A percentile compares a stretch with the other conserved stretches of the same genome.
Conservation (phyloP, 2,888 invertebrate genomes). For the Erebia epiphron region DNA sequence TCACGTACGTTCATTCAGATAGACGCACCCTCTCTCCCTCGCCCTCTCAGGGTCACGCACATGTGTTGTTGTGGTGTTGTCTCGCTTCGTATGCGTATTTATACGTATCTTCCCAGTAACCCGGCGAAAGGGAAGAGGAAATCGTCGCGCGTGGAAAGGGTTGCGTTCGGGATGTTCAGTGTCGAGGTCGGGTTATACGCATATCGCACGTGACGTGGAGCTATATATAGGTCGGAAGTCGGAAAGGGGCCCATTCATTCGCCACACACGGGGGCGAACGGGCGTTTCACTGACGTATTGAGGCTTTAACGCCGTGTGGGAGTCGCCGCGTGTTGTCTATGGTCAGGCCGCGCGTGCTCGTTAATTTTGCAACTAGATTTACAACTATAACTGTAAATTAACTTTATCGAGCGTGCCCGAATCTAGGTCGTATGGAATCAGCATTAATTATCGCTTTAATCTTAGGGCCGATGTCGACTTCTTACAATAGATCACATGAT, state of each 20-base stretch:
- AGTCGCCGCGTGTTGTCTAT: slow-evolving; percentile 72
- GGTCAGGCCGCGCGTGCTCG: slow-evolving; percentile 74
- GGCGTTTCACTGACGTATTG: slow-evolving; percentile 48
- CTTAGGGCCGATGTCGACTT: slow-evolving; percentile 77
- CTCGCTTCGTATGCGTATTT: slow-evolving; percentile 64
- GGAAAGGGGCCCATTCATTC: slow-evolving; percentile 60
- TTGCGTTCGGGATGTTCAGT: slow-evolving; percentile 37
- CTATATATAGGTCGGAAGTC: slow-evolving; percentile 47
- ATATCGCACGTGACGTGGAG: slow-evolving; percentile 58
- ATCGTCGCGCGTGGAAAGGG: slow-evolving; percentile 40
- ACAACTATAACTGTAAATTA: slow-evolving; percentile 82
- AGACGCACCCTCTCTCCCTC: slow-evolving; percentile 62
- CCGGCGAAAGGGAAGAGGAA: slow-evolving; percentile 48
- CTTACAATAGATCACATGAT: slow-evolving; percentile 82
- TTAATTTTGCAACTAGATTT: slow-evolving; percentile 81
- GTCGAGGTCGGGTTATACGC: slow-evolving; percentile 55
- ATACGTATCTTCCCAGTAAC: slow-evolving; percentile 47
- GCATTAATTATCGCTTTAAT: slow-evolving; percentile 82
- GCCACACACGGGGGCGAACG: slow-evolving; percentile 43
- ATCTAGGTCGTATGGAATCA: slow-evolving; percentile 83
- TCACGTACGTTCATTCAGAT: slow-evolving; percentile 73
- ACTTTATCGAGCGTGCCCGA: slow-evolving; percentile 78
- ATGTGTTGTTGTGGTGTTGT: slow-evolving; percentile 59
- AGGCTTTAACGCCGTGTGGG: slow-evolving; percentile 58
- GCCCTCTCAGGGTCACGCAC: slow-evolving; percentile 65